Conservation (phyloP, 1,140 invertebrate species). For the Drosophila mauritiana region DNA sequence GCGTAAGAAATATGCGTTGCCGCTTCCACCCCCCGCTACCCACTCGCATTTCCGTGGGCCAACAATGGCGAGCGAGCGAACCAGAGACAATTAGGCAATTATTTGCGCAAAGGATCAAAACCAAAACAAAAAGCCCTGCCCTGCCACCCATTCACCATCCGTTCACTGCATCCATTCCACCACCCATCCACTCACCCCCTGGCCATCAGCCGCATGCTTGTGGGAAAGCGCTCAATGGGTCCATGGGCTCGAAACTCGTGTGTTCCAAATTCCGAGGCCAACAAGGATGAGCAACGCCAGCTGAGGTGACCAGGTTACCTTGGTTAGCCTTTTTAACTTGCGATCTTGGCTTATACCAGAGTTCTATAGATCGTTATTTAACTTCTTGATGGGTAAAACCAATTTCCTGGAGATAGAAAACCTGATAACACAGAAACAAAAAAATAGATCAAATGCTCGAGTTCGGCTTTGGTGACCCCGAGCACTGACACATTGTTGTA, state of each 20-base stretch:
- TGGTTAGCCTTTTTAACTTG: constrained; percentile 3
- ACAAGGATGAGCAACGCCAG: background rate
- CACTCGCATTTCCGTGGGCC: background rate
- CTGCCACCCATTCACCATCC: constrained; percentile 30
- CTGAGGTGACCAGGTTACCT: constrained; percentile 8
- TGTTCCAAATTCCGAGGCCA: constrained; percentile 46
- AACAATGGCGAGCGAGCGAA: constrained; percentile 44
- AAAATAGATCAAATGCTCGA: no score
- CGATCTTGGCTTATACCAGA: background rate
- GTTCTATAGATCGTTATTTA: background rate
- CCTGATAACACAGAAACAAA: no score
- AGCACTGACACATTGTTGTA: no score
- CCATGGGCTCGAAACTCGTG: constrained; percentile 4
- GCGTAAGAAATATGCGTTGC: constrained; percentile 77
- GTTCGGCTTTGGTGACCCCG: no score
- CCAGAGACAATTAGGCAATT: constrained; percentile 84
- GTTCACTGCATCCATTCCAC: constrained; percentile 1
- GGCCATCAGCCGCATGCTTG: background rate
- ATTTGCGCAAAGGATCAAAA: constrained; percentile 84
- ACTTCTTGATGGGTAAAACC: background rate
- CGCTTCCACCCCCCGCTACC: constrained; percentile 53
- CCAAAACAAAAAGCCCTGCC: constrained; percentile 79
- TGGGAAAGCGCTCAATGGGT: constrained; percentile 52
- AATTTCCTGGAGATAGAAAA: no score
- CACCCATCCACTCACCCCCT: constrained; percentile 12